Percentiles rank a stretch among this genome's conserved stretches.
Conservation (phyloP, 2,888 invertebrate species). For the Coenonympha glycerion region DNA sequence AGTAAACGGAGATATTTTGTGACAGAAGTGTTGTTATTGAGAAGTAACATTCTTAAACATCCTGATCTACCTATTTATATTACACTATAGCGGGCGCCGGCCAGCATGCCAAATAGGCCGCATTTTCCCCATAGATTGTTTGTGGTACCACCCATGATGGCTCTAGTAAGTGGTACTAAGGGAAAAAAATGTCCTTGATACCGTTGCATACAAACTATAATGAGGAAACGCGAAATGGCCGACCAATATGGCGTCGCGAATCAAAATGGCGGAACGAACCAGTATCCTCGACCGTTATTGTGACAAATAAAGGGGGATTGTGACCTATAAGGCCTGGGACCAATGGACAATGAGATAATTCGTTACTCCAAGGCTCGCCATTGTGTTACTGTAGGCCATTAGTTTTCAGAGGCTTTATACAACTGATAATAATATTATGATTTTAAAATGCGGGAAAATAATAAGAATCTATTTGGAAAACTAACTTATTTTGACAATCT, state of each 20-base stretch:
- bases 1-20: no score
- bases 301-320: slow-evolving; percentile 40
- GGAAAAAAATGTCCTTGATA: neutral
- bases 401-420: slow-evolving; percentile 32
- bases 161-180: no score
- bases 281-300: slow-evolving; percentile 37
- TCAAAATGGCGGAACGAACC: slow-evolving; percentile 46
- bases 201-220: slow-evolving; percentile 4
- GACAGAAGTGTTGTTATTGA: no score
- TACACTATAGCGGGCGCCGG: no score
- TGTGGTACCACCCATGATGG: no score
- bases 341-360: slow-evolving; percentile 62
- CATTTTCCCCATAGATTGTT: no score
- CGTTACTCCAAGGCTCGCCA: slow-evolving; percentile 55
- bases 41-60: no score
- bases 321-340: slow-evolving; percentile 57
- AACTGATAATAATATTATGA: slow-evolving; percentile 8
- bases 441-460: no score
- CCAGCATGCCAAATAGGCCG: no score
- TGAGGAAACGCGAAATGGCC: slow-evolving; percentile 34
- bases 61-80: no score
- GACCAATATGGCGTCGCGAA: slow-evolving; percentile 33
- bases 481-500: no score
- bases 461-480: no score
- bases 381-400: slow-evolving; percentile 39